Evolutionary conservation across 2,797 vertebrate genomes (phyloP).

Genomic region (Acrossocheilus fasciatus): DNA sequence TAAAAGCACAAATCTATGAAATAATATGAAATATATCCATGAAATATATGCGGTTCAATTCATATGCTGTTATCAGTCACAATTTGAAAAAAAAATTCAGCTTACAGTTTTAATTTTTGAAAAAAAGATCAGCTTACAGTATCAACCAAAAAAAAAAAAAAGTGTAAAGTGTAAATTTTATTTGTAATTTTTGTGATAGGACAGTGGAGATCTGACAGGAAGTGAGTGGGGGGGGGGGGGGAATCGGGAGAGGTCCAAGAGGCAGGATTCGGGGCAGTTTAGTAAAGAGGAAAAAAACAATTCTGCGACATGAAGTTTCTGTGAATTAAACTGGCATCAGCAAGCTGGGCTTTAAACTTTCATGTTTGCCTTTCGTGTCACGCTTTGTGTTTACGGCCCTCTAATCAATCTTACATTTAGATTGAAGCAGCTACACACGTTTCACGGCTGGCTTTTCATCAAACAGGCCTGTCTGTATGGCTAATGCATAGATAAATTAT

Average conservation of each 20-base stretch:
- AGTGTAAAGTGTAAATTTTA: too few relatives aligned
- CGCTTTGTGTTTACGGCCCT: background rate
- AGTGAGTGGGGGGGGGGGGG: too few relatives aligned
- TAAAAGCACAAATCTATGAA: background rate
- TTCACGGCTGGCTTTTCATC: conserved; percentile 24
- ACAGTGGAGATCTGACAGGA: too few relatives aligned
- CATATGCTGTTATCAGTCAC: background rate
- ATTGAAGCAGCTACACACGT: conserved; percentile 19
- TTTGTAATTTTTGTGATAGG: too few relatives aligned
- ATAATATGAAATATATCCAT: too few relatives aligned
- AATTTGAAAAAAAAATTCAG: background rate
- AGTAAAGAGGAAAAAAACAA: background rate
- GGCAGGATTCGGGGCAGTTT: background rate
- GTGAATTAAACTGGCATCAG: background rate
- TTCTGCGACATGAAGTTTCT: background rate
- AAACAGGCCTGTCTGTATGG: background rate
- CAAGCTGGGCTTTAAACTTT: background rate
- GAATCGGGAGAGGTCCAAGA: background rate
- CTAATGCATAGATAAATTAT: conserved; percentile 40
- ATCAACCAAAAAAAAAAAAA: background rate
- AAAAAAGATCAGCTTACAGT: background rate
- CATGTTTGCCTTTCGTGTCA: conserved; percentile 14
- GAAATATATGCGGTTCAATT: background rate
- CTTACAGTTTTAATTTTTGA: too few relatives aligned
- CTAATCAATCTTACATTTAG: conserved; percentile 34